phyloP scores from a whole-genome alignment of 2,797 vertebrate genomes.

The Phrynocephalus guinanensis region DNA sequence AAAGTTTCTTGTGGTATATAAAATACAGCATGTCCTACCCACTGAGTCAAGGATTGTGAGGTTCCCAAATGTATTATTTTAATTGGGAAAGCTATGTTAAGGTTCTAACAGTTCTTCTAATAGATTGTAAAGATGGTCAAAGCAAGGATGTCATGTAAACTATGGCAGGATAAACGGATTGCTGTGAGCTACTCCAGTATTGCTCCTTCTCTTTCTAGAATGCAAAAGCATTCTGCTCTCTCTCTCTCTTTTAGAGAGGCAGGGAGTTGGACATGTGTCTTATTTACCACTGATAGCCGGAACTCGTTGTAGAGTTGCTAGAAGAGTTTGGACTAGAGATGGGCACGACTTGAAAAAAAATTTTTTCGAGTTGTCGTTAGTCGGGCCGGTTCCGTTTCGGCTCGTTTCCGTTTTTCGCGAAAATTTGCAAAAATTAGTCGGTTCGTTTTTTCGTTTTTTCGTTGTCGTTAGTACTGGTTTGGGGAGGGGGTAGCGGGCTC shows the following conservation, averaged over 20 bases:
- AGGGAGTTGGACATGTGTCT: conserved; percentile 4
- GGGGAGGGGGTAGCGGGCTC: too few species aligned
- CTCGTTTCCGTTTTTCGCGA: too few species aligned
- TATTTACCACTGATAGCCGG: conserved; percentile 27
- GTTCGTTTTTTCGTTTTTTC: too few species aligned
- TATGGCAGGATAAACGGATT: too few species aligned
- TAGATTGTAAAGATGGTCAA: not conserved
- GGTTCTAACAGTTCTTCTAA: conserved; percentile 10
- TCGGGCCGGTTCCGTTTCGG: too few species aligned
- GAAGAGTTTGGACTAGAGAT: conserved; percentile 2
- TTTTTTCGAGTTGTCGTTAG: too few species aligned
- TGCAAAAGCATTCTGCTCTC: not conserved
- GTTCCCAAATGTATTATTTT: not conserved
- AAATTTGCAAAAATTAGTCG: too few species aligned
- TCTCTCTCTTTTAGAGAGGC: not conserved
- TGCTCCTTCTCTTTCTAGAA: not conserved
- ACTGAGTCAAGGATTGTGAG: not conserved
- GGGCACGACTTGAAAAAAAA: too few species aligned
- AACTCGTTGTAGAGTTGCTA: conserved; percentile 6
- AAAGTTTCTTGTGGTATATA: not conserved
- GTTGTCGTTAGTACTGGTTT: too few species aligned
- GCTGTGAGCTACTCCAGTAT: not conserved
- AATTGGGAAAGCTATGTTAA: not conserved
- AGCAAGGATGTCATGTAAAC: not conserved
- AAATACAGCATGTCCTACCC: not conserved